Evolutionary conservation across 2,797 vertebrate genomes (phyloP).

Genomic region (Psittacula echo): DNA sequence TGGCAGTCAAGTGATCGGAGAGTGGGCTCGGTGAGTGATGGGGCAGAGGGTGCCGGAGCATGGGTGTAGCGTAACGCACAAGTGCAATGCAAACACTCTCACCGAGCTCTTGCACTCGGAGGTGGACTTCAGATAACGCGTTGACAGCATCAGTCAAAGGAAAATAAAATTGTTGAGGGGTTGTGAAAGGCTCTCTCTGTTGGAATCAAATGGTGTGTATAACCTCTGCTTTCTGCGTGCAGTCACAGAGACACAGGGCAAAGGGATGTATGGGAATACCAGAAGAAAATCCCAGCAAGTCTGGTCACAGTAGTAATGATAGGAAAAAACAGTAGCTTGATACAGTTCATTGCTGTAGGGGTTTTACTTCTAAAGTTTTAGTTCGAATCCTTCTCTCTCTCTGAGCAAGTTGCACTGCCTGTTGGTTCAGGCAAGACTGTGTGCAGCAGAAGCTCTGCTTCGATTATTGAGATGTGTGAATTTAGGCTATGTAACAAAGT

Average conservation of each 20-base stretch:
- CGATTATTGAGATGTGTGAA: not conserved
- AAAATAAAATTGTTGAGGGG: conserved; percentile 21
- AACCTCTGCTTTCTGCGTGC: conserved; percentile 19
- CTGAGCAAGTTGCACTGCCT: fast-evolving
- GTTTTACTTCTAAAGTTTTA: not conserved
- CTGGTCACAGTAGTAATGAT: not conserved
- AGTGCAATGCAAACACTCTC: conserved; percentile 65
- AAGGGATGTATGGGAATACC: not conserved
- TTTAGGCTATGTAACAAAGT: not conserved
- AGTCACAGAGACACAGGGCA: not conserved
- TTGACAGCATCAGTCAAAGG: conserved; percentile 66
- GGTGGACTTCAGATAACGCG: conserved; percentile 48
- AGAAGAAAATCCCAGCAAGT: not conserved
- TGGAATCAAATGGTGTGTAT: not conserved
- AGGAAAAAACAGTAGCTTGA: not conserved
- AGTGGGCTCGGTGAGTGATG: conserved; percentile 40
- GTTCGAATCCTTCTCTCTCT: not conserved
- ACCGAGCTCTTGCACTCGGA: not conserved
- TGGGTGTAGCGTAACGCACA: conserved; percentile 25
- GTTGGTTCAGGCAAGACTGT: not conserved
- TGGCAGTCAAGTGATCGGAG: conserved; percentile 21
- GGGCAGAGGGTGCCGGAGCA: conserved; percentile 26
- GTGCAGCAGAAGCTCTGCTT: not conserved
- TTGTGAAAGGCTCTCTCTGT: conserved; percentile 41
- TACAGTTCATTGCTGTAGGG: fast-evolving